phyloP scores from a whole-genome alignment of 1,140 invertebrate species.

The Bradynema listronoti region DNA sequence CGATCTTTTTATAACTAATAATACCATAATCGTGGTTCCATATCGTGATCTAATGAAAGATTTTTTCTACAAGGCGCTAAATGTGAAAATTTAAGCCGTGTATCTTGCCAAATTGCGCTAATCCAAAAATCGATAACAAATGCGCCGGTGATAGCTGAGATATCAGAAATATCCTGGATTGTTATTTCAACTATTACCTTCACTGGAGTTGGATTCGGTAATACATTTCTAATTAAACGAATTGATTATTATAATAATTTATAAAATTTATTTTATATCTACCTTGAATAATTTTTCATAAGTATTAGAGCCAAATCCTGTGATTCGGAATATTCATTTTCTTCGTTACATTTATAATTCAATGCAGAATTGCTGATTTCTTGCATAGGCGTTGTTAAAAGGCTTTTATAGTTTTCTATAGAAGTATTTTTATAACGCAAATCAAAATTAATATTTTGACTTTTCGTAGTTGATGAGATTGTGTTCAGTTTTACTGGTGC shows the following conservation, averaged over 20 bases:
- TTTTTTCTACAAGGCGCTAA: slow-evolving; percentile 52
- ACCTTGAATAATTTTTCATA: slow-evolving; percentile 54
- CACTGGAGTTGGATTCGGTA: slow-evolving; percentile 54
- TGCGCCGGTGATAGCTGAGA: slow-evolving; percentile 55
- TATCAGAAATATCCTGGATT: slow-evolving; percentile 55
- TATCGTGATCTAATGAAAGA: slow-evolving; percentile 55
- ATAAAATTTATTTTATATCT: slow-evolving; percentile 8
- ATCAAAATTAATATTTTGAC: too few species aligned
- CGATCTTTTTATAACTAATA: too few species aligned
- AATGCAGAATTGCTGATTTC: too few species aligned
- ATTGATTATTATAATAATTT: slow-evolving; percentile 5
- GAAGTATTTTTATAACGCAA: too few species aligned
- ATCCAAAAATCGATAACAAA: slow-evolving; percentile 58
- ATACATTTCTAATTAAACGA: slow-evolving; percentile 44
- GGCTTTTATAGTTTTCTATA: too few species aligned
- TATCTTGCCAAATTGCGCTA: slow-evolving; percentile 55
- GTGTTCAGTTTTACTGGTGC: too few species aligned
- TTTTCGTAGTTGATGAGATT: too few species aligned
- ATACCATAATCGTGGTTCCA: slow-evolving; percentile 55
- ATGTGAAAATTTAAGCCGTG: slow-evolving; percentile 42
- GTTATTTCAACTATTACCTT: slow-evolving; percentile 54
- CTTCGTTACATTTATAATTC: too few species aligned
- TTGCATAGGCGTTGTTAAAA: too few species aligned
- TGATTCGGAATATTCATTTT: too few species aligned
- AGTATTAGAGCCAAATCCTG: slow-evolving; percentile 48